These are phyloP conservation scores for Asbolus verrucosus DNA, from an alignment of 1,140 invertebrate genomes.

Conservation along the genomic window DNA sequence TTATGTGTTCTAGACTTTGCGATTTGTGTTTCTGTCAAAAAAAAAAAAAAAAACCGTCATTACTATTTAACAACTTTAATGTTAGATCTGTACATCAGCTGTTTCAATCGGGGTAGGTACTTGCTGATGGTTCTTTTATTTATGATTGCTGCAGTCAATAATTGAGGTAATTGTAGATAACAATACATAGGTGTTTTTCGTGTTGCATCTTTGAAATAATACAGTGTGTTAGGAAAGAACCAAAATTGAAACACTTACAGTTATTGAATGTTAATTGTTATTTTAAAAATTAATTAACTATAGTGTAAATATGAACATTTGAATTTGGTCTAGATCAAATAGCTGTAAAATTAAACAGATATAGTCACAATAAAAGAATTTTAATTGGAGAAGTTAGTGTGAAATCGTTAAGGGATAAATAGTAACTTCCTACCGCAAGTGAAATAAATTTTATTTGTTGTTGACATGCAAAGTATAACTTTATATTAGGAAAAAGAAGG, in stretches of 20 bases:
- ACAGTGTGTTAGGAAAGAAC: constrained; percentile 9
- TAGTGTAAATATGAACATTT: constrained; percentile 25
- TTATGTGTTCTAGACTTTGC: constrained; percentile 23
- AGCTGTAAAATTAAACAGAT: constrained; percentile 16
- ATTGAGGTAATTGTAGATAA: no score
- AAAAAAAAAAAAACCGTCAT: no score
- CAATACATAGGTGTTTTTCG: constrained; percentile 11
- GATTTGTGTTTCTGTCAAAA: constrained; percentile 8
- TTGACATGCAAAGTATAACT: constrained; percentile 22
- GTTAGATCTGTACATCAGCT: no score
- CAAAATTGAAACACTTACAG: constrained; percentile 36
- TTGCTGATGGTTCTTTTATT: no score
- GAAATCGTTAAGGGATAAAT: constrained; percentile 27
- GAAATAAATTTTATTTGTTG: constrained; percentile 31
- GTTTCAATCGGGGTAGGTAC: no score
- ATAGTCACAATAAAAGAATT: not conserved
- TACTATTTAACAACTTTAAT: no score
- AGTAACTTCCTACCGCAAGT: constrained; percentile 26
- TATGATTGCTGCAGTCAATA: no score
- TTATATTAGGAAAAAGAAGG: constrained; percentile 11
- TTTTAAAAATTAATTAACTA: constrained; percentile 26
- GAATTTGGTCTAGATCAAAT: constrained; percentile 7
- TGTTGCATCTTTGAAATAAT: constrained; percentile 11
- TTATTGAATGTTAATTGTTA: constrained; percentile 42
- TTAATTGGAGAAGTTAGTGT: constrained; percentile 9